These are phyloP conservation scores for Catocala fraxini DNA, from an alignment of 2,888 invertebrate species.

Conservation along the genomic window DNA sequence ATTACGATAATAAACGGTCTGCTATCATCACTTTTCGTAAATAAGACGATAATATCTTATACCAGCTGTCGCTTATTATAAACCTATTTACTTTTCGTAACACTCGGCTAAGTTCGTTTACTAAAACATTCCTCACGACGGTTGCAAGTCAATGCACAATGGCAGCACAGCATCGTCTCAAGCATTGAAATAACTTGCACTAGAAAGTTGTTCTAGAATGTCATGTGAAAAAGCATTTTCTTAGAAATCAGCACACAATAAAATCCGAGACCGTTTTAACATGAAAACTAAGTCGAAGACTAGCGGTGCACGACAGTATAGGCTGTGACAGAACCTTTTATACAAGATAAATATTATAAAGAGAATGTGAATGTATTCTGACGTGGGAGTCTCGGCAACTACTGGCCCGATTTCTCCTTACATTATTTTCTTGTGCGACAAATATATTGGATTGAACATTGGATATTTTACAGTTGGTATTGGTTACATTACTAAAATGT, in stretches of 20 bases:
- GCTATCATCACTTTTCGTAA: not conserved
- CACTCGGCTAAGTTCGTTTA: not conserved
- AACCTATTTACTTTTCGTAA: not conserved
- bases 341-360: not conserved
- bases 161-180: conserved; percentile 24
- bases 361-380: not conserved
- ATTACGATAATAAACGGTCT: too few species aligned
- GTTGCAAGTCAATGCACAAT: conserved; percentile 22
- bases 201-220: conserved; percentile 33
- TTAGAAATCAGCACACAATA: conserved; percentile 31
- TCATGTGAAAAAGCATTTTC: conserved; percentile 30
- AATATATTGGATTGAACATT: too few species aligned
- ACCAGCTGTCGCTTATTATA: not conserved
- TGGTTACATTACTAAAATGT: too few species aligned
- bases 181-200: conserved; percentile 38
- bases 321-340: conserved; percentile 3
- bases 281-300: conserved; percentile 13
- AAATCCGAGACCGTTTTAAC: conserved; percentile 27
- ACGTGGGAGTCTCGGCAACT: conserved; percentile 1
- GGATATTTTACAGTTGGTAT: too few species aligned
- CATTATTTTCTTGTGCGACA: too few species aligned
- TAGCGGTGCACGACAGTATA: not conserved
- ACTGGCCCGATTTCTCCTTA: too few species aligned
- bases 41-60: conserved; percentile 3
- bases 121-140: not conserved